phyloP scores from a whole-genome alignment of 2,888 invertebrate genomes.

The Ellobium chinense region DNA sequence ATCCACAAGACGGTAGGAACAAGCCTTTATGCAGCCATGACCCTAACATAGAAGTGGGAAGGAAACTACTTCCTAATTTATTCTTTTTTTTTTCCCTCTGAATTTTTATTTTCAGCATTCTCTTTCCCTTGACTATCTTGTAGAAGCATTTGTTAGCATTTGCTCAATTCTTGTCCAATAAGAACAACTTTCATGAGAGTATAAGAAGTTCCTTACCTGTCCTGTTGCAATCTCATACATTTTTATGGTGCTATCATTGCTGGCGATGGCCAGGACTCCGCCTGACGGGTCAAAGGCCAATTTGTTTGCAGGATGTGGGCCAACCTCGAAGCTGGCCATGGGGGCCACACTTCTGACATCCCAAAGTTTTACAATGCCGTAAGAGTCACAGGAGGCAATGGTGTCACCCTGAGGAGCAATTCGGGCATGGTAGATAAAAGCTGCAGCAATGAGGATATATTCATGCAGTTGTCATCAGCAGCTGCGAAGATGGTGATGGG shows the following conservation, averaged over 20 bases:
- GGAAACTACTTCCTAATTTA: too few species aligned
- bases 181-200: background rate
- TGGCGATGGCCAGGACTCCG: constrained; percentile 74
- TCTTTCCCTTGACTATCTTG: too few species aligned
- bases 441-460: background rate
- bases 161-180: background rate
- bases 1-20: too few species aligned
- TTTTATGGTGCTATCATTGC: constrained; percentile 77
- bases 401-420: constrained; percentile 74
- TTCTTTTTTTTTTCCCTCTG: too few species aligned
- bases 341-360: constrained; percentile 77
- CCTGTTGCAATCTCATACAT: constrained; percentile 77
- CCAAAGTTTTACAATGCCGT: constrained; percentile 78
- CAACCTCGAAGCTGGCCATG: constrained; percentile 75
- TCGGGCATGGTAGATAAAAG: background rate
- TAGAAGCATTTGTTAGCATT: too few species aligned
- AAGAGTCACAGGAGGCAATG: constrained; percentile 78
- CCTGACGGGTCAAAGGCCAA: constrained; percentile 77
- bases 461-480: too few species aligned
- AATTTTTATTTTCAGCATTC: too few species aligned
- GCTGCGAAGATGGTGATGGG: too few species aligned
- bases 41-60: too few species aligned
- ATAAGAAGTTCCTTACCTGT: constrained; percentile 64
- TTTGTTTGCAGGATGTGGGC: constrained; percentile 78
- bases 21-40: too few species aligned